Base-by-base conservation (phyloP, 2,888 invertebrate genomes). In the Pycnomerus fuliginosus region DNA sequence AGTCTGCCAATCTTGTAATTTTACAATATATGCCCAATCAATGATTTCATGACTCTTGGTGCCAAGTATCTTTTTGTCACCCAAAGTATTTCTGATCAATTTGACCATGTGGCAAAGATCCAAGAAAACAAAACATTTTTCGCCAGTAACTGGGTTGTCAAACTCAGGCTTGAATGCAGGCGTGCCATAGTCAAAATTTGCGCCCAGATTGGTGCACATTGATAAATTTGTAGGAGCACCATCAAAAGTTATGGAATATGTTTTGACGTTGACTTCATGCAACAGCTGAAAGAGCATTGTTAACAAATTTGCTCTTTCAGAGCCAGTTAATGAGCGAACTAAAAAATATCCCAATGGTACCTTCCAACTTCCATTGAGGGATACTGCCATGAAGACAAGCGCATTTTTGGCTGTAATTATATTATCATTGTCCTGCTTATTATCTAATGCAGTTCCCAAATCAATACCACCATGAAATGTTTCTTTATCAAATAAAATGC, bases 171-270 rank as follows among this genome's bases (percentile, higher is more conserved):
- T 4, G 11, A 25, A 25, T 8, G 8, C 11, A n/a, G n/a, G n/a
- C 10, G 4, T 25, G 3, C 10, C 10, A 12, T 30, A 24, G 10
- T 50, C 20, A 41, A 35, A 46, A 33, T 37, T 33, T 2, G 50
- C 43, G 7, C 38, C 50, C 11, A 50, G 33, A 20, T 10, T 11
- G n/a, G 8, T 43, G 14, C 46, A 48, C 50, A 50, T 47, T 11
- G 14, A 38, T 20, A 33, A 20, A 20, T 33, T 33, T 8, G 20
- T 12, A 4, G 20, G 20, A 8, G 33, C 33, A 8, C 33, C 33
- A 20, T 33, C 33, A 20, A 13, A 38, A 24, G 35, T 49, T 25
- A 50, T 28, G 10, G 47, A 50, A 14, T 24, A 31, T 12, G 38
- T 15, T 17, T 36, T 33, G n/a, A 33, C 36, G 2, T 42, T 45